phyloP scores from a whole-genome alignment of 2,113 vertebrate genomes.

The Scomber japonicus region DNA sequence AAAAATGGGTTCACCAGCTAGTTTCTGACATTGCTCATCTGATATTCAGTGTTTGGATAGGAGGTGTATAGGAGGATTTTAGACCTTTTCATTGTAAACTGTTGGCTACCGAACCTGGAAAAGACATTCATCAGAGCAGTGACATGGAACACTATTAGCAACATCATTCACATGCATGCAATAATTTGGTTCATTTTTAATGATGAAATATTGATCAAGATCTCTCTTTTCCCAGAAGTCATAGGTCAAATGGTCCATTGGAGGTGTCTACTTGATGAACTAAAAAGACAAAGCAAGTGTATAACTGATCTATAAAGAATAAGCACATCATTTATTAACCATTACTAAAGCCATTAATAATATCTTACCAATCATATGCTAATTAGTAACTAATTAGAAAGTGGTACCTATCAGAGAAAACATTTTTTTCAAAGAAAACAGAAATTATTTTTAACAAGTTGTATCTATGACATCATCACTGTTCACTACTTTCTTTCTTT shows the following conservation, averaged over 20 bases:
- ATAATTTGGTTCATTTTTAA: constrained; percentile 6
- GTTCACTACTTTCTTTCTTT: constrained; percentile 27
- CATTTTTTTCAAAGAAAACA: not conserved
- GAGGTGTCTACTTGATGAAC: not conserved
- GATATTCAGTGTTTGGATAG: no score
- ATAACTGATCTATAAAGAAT: not conserved
- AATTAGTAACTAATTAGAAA: no score
- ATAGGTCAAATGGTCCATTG: constrained; percentile 25
- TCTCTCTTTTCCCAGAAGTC: constrained; percentile 18
- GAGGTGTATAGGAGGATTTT: no score
- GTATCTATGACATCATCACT: not conserved
- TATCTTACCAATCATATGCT: no score
- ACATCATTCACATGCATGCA: not conserved
- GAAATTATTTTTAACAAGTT: not conserved
- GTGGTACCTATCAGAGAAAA: not conserved
- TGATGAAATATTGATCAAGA: constrained; percentile 32
- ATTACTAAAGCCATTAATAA: not conserved
- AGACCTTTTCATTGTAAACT: no score
- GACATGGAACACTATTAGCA: not conserved
- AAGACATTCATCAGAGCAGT: accelerated
- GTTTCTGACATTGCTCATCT: no score
- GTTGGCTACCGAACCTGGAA: not conserved
- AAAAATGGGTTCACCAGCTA: no score
- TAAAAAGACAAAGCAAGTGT: constrained; percentile 3
- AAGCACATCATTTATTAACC: not conserved